Base-by-base conservation (phyloP, 53 echinoderm and acorn worm species). In the Patiria pectinifera region DNA sequence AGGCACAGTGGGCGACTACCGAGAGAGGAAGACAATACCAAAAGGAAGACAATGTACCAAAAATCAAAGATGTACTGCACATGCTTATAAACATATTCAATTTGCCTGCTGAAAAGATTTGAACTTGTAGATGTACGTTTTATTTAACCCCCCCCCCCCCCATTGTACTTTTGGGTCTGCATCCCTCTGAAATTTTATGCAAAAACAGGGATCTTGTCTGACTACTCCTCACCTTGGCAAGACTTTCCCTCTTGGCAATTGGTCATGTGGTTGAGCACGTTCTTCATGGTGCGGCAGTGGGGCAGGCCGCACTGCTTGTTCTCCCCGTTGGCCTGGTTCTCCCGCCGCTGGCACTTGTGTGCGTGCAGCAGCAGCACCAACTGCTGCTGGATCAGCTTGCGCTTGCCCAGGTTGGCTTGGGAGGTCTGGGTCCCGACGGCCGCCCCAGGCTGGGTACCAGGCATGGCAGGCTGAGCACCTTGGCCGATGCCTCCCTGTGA, bases 231-330 rank as follows among this genome's bases (percentile, higher is more conserved):
- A 99, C 99, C 97, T 97, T 97, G 95, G 95, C 97, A 99, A 92
- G 97, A 96, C 93, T 99, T 99, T 83, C 99, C 99, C 84, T 97
- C 99, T 93, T 99, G 99, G 97, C 99, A 99, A 95, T 99, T 97
- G 80, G 99, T 99, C 82, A 99, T 99, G 95, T 99, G 99, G 76
- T 95, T 99, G 79, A 97, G 96, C 35, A 99, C 99, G 85, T 97
- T 99, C 77, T 99, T 99, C 99, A 99, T 99, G 69, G 99, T 99
- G 84, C 97, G 96, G 89, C 99, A 99, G 93, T 99, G 99, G 79
- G 97, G 99, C 2, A 99, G 95, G 13, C 96, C 91, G 58, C 99
- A 99, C 35, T 95, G 96, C 86, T 93, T 94, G 74, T 97, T 94
- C 86, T 97, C 99, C 23, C 97, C 97, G 86, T 99, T 99, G 90